Conservation (phyloP, 2,888 invertebrate genomes). For the Tenthredo scrophulariae region DNA sequence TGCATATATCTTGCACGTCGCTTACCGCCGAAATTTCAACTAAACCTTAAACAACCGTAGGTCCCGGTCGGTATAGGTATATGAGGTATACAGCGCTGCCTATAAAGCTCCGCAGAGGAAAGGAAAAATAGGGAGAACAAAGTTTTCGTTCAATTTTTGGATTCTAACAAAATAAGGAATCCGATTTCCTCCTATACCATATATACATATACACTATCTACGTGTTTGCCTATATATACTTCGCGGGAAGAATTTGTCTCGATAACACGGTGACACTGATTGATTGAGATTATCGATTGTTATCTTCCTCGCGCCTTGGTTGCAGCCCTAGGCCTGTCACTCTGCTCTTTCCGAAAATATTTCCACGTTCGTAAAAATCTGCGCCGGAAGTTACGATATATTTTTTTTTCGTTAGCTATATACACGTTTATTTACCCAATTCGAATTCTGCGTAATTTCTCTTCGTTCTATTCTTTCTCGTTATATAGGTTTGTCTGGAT, state of each 20-base stretch:
- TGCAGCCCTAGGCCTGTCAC: neutral
- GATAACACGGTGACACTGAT: conserved; percentile 39
- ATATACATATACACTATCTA: neutral
- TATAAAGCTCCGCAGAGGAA: neutral
- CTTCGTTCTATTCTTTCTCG: neutral
- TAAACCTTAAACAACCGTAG: conserved; percentile 32
- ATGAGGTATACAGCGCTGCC: neutral
- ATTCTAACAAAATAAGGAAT: neutral
- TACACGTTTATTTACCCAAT: neutral
- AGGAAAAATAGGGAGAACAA: neutral
- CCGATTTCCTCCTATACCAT: neutral
- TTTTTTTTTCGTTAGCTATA: neutral
- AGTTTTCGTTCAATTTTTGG: neutral
- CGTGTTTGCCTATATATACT: neutral
- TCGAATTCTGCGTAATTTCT: neutral
- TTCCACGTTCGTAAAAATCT: neutral
- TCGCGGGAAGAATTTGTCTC: conserved; percentile 19
- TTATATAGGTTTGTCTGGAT: neutral
- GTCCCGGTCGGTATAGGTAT: neutral
- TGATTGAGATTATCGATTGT: conserved; percentile 45
- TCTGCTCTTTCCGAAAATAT: neutral
- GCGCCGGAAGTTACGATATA: neutral
- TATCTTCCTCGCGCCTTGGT: neutral
- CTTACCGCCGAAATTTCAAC: conserved; percentile 45
- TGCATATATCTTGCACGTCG: conserved; percentile 26